Evolutionary conservation across 92 coral and sea anemone species (phyloP).

Genomic region (Muricea muricata): DNA sequence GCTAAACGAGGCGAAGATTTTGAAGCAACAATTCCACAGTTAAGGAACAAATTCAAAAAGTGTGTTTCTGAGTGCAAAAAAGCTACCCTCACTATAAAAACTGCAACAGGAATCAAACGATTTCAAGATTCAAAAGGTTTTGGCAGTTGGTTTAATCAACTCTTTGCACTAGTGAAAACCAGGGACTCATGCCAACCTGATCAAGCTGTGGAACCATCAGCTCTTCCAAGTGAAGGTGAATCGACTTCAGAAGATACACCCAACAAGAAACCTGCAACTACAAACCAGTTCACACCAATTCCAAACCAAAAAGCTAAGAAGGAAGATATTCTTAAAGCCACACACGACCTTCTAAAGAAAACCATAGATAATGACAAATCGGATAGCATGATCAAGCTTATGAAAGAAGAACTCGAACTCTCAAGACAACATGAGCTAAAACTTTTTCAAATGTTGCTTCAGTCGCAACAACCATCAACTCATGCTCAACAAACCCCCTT

Average conservation of each 20-base stretch:
- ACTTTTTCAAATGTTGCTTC: neutral
- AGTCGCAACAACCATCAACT: neutral
- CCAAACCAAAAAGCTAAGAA: neutral
- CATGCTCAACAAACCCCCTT: neutral
- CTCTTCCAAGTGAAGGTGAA: neutral
- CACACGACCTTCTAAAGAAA: neutral
- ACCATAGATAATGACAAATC: conserved; percentile 22
- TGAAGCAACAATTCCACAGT: neutral
- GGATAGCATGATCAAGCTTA: conserved; percentile 9
- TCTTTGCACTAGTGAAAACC: neutral
- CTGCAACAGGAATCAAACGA: neutral
- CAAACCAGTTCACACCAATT: neutral
- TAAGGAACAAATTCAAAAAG: conserved; percentile 25
- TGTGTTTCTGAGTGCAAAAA: conserved; percentile 25
- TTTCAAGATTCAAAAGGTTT: neutral
- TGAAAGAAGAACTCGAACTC: conserved; percentile 6
- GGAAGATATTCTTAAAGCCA: conserved; percentile 4
- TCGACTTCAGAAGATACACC: neutral
- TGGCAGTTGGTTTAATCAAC: neutral
- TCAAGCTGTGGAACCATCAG: neutral
- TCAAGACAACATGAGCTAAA: conserved; percentile 4
- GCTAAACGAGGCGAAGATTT: conserved; percentile 1
- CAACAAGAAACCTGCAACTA: neutral
- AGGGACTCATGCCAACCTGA: conserved; percentile 1
- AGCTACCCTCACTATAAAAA: neutral